Percentiles rank a stretch among this genome's conserved stretches.
These are phyloP conservation scores for Cricetomys ansorgei DNA, from an alignment of 2,113 vertebrate genomes.

Conservation along the genomic window DNA sequence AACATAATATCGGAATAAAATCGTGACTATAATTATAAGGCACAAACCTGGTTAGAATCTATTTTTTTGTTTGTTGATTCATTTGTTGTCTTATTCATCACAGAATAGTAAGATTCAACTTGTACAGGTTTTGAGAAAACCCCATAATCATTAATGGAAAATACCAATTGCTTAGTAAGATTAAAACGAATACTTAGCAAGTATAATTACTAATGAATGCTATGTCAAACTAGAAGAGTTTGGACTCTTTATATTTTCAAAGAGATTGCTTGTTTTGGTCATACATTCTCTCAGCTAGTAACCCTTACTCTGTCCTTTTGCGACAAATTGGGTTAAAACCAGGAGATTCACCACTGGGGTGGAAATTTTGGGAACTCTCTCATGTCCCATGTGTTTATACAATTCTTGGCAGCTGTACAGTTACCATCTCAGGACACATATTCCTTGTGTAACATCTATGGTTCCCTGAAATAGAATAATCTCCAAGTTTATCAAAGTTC, in stretches of 20 bases:
- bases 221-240: neutral
- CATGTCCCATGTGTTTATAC: neutral
- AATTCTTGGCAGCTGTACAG: neutral
- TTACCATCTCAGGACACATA: neutral
- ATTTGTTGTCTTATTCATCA: neutral
- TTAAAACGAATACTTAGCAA: neutral
- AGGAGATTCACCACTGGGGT: neutral
- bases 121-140: neutral
- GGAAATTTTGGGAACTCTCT: neutral
- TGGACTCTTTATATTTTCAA: conserved; percentile 2
- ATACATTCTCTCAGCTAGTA: neutral
- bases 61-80: neutral
- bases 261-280: neutral
- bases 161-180: neutral
- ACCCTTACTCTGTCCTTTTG: neutral
- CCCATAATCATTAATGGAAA: neutral
- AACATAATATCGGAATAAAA: neutral
- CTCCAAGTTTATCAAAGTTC: neutral
- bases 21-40: neutral
- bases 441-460: neutral
- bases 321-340: neutral
- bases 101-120: neutral
- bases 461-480: neutral
- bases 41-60: neutral
- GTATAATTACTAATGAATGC: neutral